Base-by-base conservation (phyloP, 2,797 vertebrate species). In the Thripadectes ignobilis region DNA sequence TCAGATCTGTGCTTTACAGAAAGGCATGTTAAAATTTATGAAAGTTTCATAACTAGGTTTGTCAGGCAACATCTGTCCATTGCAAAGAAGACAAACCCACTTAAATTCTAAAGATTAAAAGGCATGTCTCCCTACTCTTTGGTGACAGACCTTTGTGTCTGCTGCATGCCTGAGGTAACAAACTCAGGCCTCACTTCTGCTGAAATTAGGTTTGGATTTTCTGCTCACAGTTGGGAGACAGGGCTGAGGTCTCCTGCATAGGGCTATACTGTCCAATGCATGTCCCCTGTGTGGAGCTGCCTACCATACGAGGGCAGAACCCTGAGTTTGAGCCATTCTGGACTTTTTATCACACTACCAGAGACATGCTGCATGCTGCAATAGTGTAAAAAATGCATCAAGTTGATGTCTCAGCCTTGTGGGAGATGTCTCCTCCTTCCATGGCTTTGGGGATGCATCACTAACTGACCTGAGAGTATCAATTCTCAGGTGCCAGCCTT, bases 41-140 rank as follows among this genome's bases (percentile, higher is more conserved):
- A 71, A 92, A 93, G 29, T 92, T 87, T 94, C 85, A 26, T 92
- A 85, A 90, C 58, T 79, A 75, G 73, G 55, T 89, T 82, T 94
- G 78, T 88, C 91, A 85, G 72, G 66, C 41, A 93, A 86, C 76
- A 73, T 34, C 73, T 76, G 58, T 93, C 86, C 82, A 39, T 74
- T 91, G 52, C 63, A 46, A 78, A 88, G 82, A 81, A 45, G 84
- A 75, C 32, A 55, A 58, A 29, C 36, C 38, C 1, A 3, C 81
- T 76, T 46, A 91, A 89, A 77, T 92, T 93, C 71, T 61, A 46
- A 54, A 94, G 69, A 76, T 88, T 57, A 85, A 78, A 94, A 95
- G 48, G n/a, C 26, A 32, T 32, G 14, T 85, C 75, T 90, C n/a
- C 58, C 61, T 66, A 59, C 29, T 80, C 34, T 57, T 49, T 10